phyloP scores from a whole-genome alignment of 2,888 invertebrate genomes.

The Cremastobaeus sp. region DNA sequence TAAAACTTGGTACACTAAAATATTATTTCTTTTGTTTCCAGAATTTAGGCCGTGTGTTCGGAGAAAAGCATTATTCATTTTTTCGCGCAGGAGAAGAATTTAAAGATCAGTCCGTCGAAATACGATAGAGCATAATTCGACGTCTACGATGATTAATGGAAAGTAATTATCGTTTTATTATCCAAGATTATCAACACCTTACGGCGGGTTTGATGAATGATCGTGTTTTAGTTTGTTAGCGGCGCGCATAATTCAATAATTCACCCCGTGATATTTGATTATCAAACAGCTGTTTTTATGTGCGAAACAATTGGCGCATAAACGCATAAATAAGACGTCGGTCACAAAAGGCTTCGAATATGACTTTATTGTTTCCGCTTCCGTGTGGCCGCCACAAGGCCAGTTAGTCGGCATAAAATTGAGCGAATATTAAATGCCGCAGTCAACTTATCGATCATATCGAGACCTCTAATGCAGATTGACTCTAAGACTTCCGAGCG shows the following conservation, averaged over 20 bases:
- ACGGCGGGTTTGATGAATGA: background rate
- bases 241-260: conserved; percentile 12
- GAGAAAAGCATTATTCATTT: background rate
- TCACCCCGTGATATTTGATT: conserved; percentile 15
- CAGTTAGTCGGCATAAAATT: conserved; percentile 54
- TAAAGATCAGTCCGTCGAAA: too few species aligned
- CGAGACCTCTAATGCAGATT: conserved; percentile 62
- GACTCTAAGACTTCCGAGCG: conserved; percentile 62
- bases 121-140: too few species aligned
- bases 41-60: too few species aligned
- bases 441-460: conserved; percentile 61
- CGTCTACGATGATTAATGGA: too few species aligned
- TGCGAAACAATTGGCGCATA: conserved; percentile 25
- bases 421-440: conserved; percentile 60
- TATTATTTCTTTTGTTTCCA: conserved; percentile 17
- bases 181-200: too few species aligned
- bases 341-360: conserved; percentile 42
- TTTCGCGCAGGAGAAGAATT: too few species aligned
- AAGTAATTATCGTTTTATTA: too few species aligned
- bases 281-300: background rate
- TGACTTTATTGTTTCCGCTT: conserved; percentile 57
- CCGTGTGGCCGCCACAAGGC: conserved; percentile 52
- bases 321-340: conserved; percentile 19
- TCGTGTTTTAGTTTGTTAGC: background rate
- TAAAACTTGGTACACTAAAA: conserved; percentile 35